These are phyloP conservation scores for Thymallus thymallus DNA, from an alignment of 2,113 vertebrate genomes.

Conservation along the genomic window DNA sequence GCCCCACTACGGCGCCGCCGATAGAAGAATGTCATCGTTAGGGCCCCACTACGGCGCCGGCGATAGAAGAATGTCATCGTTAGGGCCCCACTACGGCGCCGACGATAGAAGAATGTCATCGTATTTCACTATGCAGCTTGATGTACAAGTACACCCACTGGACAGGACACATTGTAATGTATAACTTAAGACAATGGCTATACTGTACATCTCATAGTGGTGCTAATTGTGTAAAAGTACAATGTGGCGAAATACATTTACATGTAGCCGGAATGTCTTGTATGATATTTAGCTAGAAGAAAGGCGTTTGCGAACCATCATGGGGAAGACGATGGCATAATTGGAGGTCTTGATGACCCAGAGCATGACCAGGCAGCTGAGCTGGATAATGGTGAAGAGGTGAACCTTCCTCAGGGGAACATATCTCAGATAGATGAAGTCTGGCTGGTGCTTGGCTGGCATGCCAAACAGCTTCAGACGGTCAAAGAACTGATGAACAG, in stretches of 20 bases:
- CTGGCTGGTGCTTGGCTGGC: conserved; percentile 97
- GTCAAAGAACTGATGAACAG: conserved; percentile 84
- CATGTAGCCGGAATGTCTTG: background rate
- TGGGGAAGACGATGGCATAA: conserved; percentile 97
- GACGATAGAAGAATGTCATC: too few species aligned
- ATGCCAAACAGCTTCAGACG: conserved; percentile 94
- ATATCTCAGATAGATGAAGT: conserved; percentile 96
- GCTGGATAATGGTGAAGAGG: conserved; percentile 95
- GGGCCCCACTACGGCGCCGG: too few species aligned
- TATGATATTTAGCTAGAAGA: background rate
- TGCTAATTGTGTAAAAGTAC: too few species aligned
- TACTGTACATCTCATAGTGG: too few species aligned
- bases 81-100: too few species aligned
- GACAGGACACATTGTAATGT: too few species aligned
- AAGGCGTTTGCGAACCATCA: conserved; percentile 84
- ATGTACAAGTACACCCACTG: too few species aligned
- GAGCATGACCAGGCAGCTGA: conserved; percentile 89
- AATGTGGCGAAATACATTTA: background rate
- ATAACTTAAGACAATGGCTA: too few species aligned
- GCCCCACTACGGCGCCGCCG: too few species aligned
- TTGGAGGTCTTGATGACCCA: conserved; percentile 97
- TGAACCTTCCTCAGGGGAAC: conserved; percentile 97
- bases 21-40: too few species aligned
- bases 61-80: too few species aligned
- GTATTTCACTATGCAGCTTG: too few species aligned